Base-by-base conservation (phyloP, 2,888 invertebrate species). In the Caenorhabditis sulstoni region DNA sequence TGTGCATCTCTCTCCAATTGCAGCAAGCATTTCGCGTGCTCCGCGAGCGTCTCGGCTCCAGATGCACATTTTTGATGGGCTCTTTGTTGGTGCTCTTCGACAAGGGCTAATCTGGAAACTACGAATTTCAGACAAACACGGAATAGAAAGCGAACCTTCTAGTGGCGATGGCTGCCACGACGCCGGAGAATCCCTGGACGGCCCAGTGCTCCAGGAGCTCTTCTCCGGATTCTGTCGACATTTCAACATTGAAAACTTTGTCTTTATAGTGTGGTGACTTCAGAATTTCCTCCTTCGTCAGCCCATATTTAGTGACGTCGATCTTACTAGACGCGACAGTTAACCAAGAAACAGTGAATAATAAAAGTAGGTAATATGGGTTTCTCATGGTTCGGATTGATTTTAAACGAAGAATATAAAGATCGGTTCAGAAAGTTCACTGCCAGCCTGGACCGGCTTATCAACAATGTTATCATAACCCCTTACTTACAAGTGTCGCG, bases 21-120 rank as follows among this genome's bases (percentile, higher is more conserved):
- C n/a, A 82, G 41, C 18, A 85, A 45, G 52, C 85, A 85, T 35
- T 75, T 73, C 9, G 85, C 84, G 35, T 85, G 85, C 52, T 76
- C 70, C 9, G 75, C 67, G 8, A 85, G 65, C 0, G 71, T 71
- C 5, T 71, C 67, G 1, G 85, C 84, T 8, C 76, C 44, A 0
- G 71, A 71, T 3, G 82, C 75, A 64, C 85, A 85, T 18, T 81
- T 68, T n/a, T 64, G 64, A 55, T 79, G 79, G 3, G 39, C 35
- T 9, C 16, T 8, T 18, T 53, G 53, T 1, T 79, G 62, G 37
- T 75, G 74, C 35, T 73, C 50, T 41, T 79, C 79, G 1, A 79
- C 67, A 0, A 73, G 52, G 5, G 62, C n/a, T 8, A 79, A 18
- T 49, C 76, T 76, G 57, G 29, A 70, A 75, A 1, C 18, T 20